Conservation (phyloP, 2,888 invertebrate genomes). For the Ichneumoninae sp. region DNA sequence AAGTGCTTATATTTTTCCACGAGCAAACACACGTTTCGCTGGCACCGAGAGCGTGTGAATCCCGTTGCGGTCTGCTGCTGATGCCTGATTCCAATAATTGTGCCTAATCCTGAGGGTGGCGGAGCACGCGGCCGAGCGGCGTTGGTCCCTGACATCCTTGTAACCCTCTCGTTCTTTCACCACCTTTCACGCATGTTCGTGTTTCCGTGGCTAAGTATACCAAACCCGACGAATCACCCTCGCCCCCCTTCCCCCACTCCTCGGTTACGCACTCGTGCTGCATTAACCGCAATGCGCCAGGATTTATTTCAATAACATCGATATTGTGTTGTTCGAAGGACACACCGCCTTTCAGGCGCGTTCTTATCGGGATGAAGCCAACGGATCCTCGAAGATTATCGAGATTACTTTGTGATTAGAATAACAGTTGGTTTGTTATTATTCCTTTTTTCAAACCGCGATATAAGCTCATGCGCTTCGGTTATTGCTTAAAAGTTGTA, state of each 20-base stretch:
- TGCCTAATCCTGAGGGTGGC: constrained; percentile 80
- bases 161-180: constrained; percentile 70
- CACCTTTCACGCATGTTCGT: constrained; percentile 49
- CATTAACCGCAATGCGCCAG: constrained; percentile 73
- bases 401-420: constrained; percentile 55
- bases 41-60: constrained; percentile 77
- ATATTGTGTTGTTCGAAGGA: constrained; percentile 51
- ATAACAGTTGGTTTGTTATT: constrained; percentile 39
- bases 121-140: constrained; percentile 75
- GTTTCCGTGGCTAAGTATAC: constrained; percentile 15
- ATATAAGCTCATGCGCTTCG: neutral
- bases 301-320: constrained; percentile 81
- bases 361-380: constrained; percentile 52
- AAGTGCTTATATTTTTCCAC: constrained; percentile 18
- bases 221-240: constrained; percentile 49
- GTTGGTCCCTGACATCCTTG: constrained; percentile 71
- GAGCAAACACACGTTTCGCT: constrained; percentile 18
- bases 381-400: constrained; percentile 48
- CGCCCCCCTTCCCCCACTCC: constrained; percentile 40
- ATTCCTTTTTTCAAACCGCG: neutral
- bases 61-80: constrained; percentile 76
- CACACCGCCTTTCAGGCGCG: constrained; percentile 28
- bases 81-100: constrained; percentile 82
- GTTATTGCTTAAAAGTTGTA: neutral
- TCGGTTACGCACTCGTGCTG: constrained; percentile 56